Conservation (phyloP, 1,140 invertebrate genomes). For the Arion vulgaris region DNA sequence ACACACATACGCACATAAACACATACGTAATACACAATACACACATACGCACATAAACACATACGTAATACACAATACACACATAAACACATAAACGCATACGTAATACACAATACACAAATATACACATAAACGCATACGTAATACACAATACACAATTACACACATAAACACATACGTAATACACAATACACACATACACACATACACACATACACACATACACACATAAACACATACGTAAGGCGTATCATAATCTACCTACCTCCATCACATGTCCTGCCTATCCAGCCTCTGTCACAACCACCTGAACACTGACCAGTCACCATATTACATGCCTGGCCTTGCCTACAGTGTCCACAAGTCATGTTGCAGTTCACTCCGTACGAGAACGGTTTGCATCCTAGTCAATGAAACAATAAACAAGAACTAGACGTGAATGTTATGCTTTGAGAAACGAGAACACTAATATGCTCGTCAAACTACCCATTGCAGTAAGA, state of each 20-base stretch:
- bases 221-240: not conserved
- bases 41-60: not conserved
- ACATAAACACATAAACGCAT: not conserved
- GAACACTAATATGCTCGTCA: no score
- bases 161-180: no score
- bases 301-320: conserved; percentile 53
- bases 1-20: no score
- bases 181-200: not conserved
- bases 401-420: conserved; percentile 34
- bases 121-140: no score
- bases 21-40: not conserved
- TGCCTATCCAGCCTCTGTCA: conserved; percentile 49
- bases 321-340: conserved; percentile 47
- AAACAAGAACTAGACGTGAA: not conserved
- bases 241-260: not conserved
- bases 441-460: no score
- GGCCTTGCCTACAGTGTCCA: conserved; percentile 49
- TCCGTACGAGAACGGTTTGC: conserved; percentile 48
- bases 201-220: not conserved
- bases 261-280: conserved; percentile 52
- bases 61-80: not conserved
- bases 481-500: no score
- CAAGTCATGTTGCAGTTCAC: conserved; percentile 47
- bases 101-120: not conserved
- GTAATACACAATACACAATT: no score